Evolutionary conservation across 2,888 invertebrate genomes (phyloP), one percentile per base, ranked within the genome.

Genomic region (Elegia similella): DNA sequence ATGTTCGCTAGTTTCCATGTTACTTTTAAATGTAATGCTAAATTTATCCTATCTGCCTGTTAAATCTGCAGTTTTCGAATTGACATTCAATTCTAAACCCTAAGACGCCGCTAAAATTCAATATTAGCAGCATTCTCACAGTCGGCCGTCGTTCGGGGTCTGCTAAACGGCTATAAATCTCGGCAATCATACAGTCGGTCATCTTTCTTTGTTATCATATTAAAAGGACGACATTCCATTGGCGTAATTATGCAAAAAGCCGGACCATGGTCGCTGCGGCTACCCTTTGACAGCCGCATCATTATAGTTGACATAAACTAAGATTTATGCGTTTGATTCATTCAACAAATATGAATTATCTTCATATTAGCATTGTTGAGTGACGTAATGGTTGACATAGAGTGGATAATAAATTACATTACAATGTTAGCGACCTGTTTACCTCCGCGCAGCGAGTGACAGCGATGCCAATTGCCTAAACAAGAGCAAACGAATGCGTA

Each of bases 171-270:
- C 78, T 68, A 85, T 85, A 86, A 85, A 83, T 87, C 81, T 80
- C 70, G 72, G 68, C 77, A 76, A 78, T 86, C 80, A 84, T 85
- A 85, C 71, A 80, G 79, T 76, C 78, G 83, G 85, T 88, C 83
- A 88, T 88, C 82, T 88, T 88, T 84, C 82, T 88, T 90, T 89
- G 86, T 89, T 88, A 88, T 88, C 75, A 89, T 87, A 86, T 88
- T 84, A 84, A 81, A 83, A 76, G 80, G 80, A 79, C 86, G 82
- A 76, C 86, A 89, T 91, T 90, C 89, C 86, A 78, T 79, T 75
- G 76, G 70, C 76, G 75, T 88, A 87, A 90, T 90, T 90, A 90
- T 90, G 90, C 88, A 90, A 89, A 89, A 90, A 90, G 84, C 86
- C 82, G 88, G 88, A 84, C 88, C 72, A 67, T 82, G 87, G 84